Percentiles rank a stretch among this genome's conserved stretches.
Evolutionary conservation across 2,113 vertebrate genomes (phyloP).

Genomic region (Clupea harengus): DNA sequence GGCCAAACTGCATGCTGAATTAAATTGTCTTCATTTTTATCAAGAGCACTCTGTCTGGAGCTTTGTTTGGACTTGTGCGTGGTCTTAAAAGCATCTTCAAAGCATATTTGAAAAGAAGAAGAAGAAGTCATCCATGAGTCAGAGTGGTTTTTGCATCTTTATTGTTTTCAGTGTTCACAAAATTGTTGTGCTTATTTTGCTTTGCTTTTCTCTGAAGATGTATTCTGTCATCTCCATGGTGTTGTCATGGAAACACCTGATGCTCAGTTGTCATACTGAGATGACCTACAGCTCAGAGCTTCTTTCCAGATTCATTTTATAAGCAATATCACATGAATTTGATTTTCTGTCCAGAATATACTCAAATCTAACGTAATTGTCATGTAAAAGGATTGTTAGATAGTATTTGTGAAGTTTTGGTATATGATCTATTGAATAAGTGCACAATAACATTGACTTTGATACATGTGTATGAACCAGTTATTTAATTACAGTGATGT

Average conservation of each 20-base stretch:
- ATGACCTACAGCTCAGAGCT: not conserved
- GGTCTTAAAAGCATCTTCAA: not conserved
- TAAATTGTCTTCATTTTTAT: not conserved
- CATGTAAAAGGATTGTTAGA: not conserved
- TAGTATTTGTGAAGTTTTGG: not conserved
- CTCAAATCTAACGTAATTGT: not conserved
- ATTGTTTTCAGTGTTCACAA: not conserved
- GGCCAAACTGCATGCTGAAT: not conserved
- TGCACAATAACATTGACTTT: not conserved
- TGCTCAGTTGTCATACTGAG: not conserved
- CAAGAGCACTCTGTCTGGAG: not conserved
- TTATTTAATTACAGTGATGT: not conserved
- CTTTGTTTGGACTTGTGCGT: not conserved
- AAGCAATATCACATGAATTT: not conserved
- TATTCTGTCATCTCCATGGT: not conserved
- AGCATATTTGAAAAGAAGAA: not conserved
- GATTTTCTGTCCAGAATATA: not conserved
- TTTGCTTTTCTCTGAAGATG: not conserved
- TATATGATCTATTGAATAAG: not conserved
- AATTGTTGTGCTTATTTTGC: not conserved
- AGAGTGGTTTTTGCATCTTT: not conserved
- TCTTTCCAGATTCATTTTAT: not conserved
- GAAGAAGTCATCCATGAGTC: not conserved
- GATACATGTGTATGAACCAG: not conserved
- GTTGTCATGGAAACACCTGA: conserved; percentile 10